Percentiles rank a stretch among this genome's conserved stretches.
Evolutionary conservation across 2,797 vertebrate species (phyloP).

Genomic region (Pantherophis alleghaniensis): DNA sequence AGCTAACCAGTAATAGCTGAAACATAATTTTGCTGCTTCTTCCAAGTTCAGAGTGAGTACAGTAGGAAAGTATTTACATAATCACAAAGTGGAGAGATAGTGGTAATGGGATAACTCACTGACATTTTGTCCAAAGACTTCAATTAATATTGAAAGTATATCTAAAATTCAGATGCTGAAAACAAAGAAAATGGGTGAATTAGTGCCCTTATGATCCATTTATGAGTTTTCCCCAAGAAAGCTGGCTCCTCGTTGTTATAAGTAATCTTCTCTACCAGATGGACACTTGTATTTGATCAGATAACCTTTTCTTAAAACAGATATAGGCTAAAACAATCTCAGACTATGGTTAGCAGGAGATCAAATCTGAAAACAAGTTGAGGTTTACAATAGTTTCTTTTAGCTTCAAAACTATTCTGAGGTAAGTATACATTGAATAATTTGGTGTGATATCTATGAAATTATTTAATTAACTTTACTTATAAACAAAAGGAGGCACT

Average conservation of each 20-base stretch:
- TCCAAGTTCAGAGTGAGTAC: not conserved
- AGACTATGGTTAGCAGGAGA: not conserved
- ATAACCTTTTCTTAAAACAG: not conserved
- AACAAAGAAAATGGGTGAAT: not conserved
- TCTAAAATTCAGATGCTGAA: not conserved
- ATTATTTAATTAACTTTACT: not conserved
- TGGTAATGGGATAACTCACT: not conserved
- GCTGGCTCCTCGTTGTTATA: not conserved
- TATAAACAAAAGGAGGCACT: not conserved
- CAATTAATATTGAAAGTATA: not conserved
- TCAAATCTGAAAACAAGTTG: not conserved
- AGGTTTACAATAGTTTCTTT: not conserved
- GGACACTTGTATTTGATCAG: not conserved
- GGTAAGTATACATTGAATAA: not conserved
- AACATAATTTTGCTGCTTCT: not conserved
- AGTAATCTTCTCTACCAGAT: not conserved
- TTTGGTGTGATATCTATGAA: not conserved
- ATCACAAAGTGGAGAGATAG: not conserved
- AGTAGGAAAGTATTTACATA: not conserved
- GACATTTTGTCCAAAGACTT: not conserved
- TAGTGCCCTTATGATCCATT: not conserved
- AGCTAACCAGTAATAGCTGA: not conserved
- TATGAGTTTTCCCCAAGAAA: not conserved
- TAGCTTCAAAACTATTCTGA: conserved; percentile 22
- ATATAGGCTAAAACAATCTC: not conserved